A percentile compares a stretch with the other conserved stretches of the same genome.
phyloP scores from a whole-genome alignment of 2,888 invertebrate genomes.

The Caenorhabditis sp. region DNA sequence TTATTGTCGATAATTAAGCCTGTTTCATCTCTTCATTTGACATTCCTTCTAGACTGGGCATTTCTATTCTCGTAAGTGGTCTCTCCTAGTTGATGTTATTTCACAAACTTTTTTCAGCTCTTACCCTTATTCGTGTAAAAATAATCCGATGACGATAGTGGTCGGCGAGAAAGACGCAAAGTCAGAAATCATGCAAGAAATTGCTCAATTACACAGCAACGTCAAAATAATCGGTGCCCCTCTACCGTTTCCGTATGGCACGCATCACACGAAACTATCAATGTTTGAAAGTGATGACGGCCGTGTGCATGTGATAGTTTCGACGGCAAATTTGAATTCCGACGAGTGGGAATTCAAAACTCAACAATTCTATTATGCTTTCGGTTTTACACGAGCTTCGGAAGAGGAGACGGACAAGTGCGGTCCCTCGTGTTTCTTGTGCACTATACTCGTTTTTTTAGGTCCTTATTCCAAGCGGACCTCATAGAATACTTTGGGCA shows the following conservation, averaged over 20 bases:
- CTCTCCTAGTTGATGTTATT: too few species aligned
- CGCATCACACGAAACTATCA: constrained; percentile 75
- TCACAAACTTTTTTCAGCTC: constrained; percentile 6
- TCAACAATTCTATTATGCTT: constrained; percentile 70
- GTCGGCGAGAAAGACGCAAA: constrained; percentile 44
- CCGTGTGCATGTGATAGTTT: constrained; percentile 70
- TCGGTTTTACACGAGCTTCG: constrained; percentile 8
- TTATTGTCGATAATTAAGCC: constrained; percentile 65
- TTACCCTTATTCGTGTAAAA: constrained; percentile 30
- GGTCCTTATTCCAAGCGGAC: constrained; percentile 47
- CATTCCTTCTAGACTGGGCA: constrained; percentile 69
- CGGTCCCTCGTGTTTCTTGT: too few species aligned
- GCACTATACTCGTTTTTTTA: too few species aligned
- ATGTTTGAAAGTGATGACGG: constrained; percentile 63
- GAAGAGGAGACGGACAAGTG: constrained; percentile 1
- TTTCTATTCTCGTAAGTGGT: constrained; percentile 63
- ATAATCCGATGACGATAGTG: constrained; percentile 47
- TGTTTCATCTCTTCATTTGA: constrained; percentile 69
- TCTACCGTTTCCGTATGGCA: constrained; percentile 69
- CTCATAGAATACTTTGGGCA: constrained; percentile 53
- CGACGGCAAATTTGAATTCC: constrained; percentile 69
- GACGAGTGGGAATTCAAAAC: constrained; percentile 73
- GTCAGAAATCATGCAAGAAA: too few species aligned
- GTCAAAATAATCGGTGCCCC: constrained; percentile 52
- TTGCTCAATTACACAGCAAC: too few species aligned